Conservation (phyloP, 2,888 invertebrate species). For the Leuctra nigra region DNA sequence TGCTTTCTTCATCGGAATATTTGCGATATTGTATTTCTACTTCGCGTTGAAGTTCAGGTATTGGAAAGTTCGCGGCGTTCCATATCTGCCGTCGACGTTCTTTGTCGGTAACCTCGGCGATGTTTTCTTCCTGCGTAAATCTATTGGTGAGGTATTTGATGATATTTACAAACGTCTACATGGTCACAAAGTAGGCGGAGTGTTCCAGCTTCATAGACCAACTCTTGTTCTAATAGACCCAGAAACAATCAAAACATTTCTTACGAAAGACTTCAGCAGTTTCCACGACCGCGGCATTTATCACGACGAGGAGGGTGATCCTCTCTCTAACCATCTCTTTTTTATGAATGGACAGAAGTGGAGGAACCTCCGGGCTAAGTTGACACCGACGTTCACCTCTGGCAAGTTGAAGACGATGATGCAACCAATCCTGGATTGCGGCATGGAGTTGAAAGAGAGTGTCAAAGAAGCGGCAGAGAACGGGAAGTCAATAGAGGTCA, state of each 20-base stretch:
- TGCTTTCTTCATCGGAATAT: not conserved
- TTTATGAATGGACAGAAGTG: conserved; percentile 51
- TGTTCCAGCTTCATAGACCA: not conserved
- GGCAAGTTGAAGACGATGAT: conserved; percentile 61
- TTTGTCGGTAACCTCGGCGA: conserved; percentile 51
- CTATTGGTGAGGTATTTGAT: not conserved
- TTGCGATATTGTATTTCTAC: not conserved
- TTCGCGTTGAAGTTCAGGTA: not conserved
- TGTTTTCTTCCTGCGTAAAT: conserved; percentile 38
- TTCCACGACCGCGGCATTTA: conserved; percentile 38
- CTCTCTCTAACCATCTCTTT: conserved; percentile 53
- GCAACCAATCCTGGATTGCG: conserved; percentile 50
- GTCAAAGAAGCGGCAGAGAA: conserved; percentile 38
- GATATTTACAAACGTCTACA: not conserved
- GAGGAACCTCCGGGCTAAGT: conserved; percentile 54
- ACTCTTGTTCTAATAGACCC: not conserved
- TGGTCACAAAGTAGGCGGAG: conserved; percentile 6
- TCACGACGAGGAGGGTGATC: conserved; percentile 53
- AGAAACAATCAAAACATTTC: not conserved
- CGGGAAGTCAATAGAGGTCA: conserved; percentile 34
- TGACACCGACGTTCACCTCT: conserved; percentile 60
- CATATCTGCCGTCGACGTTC: conserved; percentile 40
- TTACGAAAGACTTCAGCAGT: not conserved
- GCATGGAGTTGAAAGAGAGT: conserved; percentile 45
- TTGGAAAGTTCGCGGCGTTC: not conserved